These are phyloP conservation scores for Caenorhabditis sp. DNA, from an alignment of 2,888 invertebrate species.

Conservation along the genomic window DNA sequence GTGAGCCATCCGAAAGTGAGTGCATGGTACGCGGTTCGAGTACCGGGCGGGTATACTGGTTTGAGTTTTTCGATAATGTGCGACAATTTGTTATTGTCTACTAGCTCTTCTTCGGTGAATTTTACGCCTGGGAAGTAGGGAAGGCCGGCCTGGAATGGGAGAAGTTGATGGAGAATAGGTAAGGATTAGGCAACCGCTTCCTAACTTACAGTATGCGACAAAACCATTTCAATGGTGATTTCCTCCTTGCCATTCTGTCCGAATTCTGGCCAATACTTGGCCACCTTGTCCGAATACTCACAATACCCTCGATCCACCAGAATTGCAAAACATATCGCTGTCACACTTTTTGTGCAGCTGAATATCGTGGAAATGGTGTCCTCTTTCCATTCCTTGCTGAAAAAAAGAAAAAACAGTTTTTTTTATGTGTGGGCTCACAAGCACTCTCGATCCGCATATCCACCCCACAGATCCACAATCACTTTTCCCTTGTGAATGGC, in stretches of 20 bases:
- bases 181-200: too few species aligned
- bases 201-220: conserved; percentile 82
- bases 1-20: conserved; percentile 83
- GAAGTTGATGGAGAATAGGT: too few species aligned
- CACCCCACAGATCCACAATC: conserved; percentile 84
- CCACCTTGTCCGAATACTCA: conserved; percentile 81
- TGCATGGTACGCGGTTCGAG: conserved; percentile 83
- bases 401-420: not conserved
- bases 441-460: conserved; percentile 82
- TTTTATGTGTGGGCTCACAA: conserved; percentile 29
- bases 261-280: conserved; percentile 84
- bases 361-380: conserved; percentile 83
- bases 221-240: conserved; percentile 83
- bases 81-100: conserved; percentile 80
- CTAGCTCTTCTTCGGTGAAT: conserved; percentile 77
- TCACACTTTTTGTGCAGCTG: conserved; percentile 82
- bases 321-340: conserved; percentile 74
- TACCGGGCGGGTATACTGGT: conserved; percentile 82
- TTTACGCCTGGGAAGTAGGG: conserved; percentile 78
- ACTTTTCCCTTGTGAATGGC: conserved; percentile 83
- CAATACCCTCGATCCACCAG: conserved; percentile 83
- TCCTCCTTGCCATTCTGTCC: conserved; percentile 83
- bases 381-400: conserved; percentile 82
- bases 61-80: conserved; percentile 79
- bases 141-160: conserved; percentile 82